These are phyloP conservation scores for Leucoraja erinaceus DNA, from an alignment of 2,113 vertebrate species.

Conservation along the genomic window DNA sequence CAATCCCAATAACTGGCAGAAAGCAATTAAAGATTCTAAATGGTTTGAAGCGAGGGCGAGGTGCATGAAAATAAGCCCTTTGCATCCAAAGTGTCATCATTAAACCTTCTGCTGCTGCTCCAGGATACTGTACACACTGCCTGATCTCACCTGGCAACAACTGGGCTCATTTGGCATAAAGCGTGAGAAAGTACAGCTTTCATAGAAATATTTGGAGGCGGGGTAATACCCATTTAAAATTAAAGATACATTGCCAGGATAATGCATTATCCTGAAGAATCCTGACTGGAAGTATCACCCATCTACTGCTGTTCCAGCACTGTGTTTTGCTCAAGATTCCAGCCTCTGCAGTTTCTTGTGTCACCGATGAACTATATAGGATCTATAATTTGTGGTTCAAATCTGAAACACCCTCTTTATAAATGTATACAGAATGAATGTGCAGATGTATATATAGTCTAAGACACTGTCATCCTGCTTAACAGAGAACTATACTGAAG, in stretches of 20 bases:
- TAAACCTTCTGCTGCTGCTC: background rate
- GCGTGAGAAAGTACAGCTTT: too few species aligned
- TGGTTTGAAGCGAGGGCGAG: background rate
- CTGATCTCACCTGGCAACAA: background rate
- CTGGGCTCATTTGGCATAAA: background rate
- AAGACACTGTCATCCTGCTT: too few species aligned
- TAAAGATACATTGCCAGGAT: background rate
- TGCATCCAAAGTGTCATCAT: background rate
- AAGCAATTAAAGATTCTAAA: background rate
- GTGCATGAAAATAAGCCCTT: background rate
- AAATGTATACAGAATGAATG: background rate
- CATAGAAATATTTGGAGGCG: too few species aligned
- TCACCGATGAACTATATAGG: background rate
- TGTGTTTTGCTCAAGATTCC: background rate
- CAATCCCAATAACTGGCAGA: background rate
- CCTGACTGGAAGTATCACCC: too few species aligned
- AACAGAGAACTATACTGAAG: background rate
- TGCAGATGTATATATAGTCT: background rate
- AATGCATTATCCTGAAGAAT: background rate
- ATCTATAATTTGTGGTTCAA: background rate
- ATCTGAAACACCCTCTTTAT: background rate
- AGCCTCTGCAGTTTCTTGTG: too few species aligned
- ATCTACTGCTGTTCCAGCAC: too few species aligned
- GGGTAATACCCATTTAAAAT: too few species aligned
- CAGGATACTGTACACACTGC: background rate